Evolutionary conservation across 2,113 vertebrate species (phyloP), one percentile per base, ranked within the genome.

Genomic region (Myotis brandtii): DNA sequence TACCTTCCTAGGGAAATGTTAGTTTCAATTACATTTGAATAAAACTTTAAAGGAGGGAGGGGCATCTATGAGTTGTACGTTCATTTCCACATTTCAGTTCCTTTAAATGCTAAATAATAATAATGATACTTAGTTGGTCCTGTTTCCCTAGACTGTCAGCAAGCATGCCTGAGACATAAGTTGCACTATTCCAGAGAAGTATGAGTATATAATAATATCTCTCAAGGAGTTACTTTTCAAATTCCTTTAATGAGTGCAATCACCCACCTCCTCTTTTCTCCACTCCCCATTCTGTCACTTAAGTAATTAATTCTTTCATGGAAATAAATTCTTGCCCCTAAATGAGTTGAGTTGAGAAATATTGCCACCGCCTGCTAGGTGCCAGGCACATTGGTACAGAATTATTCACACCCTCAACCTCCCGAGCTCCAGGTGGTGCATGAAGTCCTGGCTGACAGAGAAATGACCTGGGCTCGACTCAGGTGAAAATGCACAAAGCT

Each of bases 51-150:
- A 66, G 16, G 43, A 50, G 18, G 13, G 27, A 66, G 5, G 40
- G 46, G 3, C 16, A 1, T 32, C 59, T 9, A 8, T 25, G 37
- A 77, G 50, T 52, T 34, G n/a, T 50, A 70, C 34, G 20, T 86
- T 95, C 82, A 67, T 93, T 87, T 95, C 89, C 59, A 72, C 21
- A 37, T 90, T 84, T 91, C 30, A 54, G 10, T 93, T 91, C 94
- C 81, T 86, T 73, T 72, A 72, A 67, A 50, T n/a, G 14, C 30
- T 73, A 30, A 52, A n/a, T 3, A 43, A 64, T 62, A 25, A 77
- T 37, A 52, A n/a, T 43, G 30, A 30, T 62, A 34, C 21, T 43
- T 21, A 54, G 9, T 77, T 20, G 9, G 17, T 70, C 25, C 34
- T 12, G 9, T 10, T 66, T 73, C 52, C 30, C 46, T n/a, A 21